Evolutionary conservation across 2,113 vertebrate species (phyloP), one percentile per base, ranked within the genome.

Genomic region (Forbesichthys papilliferus): DNA sequence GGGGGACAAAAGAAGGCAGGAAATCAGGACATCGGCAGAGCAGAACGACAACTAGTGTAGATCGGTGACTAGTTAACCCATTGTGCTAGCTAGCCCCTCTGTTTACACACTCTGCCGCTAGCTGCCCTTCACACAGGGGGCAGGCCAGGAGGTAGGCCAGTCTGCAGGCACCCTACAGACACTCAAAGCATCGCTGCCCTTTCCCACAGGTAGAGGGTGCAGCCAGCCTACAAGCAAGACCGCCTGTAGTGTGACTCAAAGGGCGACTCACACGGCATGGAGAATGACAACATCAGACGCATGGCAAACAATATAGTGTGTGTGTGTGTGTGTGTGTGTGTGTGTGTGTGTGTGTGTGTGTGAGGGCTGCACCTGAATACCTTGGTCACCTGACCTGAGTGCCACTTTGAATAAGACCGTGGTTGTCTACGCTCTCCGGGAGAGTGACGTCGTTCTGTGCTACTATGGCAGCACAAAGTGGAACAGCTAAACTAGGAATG

Each of bases 1-100:
- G 46, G 20, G 20, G 20, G 20, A 20, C 20, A 67, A 83, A 76
- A 86, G 66, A 68, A 46, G 68, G 67, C 85, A 84, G 89, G 81
- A 91, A 91, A 87, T 74, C 85, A 86, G 81, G 82, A 89, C 77
- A 79, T 75, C 75, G 64, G 82, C 71, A 84, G 74, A 83, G 83
- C 48, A 74, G 59, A 77, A 92, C 88, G 91, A 89, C 90, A 86
- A 84, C 80, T 27, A 27, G 77, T 16, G 11, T 87, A 81, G 83
- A 92, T 90, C 86, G 90, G 80, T 74, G 75, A 88, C 81, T 71
- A 54, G 81, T 83, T 86, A 79, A 78, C 83, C 77, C 75, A 69
- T 69, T 61, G 48, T 56, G 63, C 68, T 68, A 71, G 51, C 60
- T 60, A 64, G 59, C 61, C 61, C 83, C 73, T 74, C 48, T 61